Base-by-base conservation (phyloP, 2,888 invertebrate genomes). In the Leptopilina myrica region DNA sequence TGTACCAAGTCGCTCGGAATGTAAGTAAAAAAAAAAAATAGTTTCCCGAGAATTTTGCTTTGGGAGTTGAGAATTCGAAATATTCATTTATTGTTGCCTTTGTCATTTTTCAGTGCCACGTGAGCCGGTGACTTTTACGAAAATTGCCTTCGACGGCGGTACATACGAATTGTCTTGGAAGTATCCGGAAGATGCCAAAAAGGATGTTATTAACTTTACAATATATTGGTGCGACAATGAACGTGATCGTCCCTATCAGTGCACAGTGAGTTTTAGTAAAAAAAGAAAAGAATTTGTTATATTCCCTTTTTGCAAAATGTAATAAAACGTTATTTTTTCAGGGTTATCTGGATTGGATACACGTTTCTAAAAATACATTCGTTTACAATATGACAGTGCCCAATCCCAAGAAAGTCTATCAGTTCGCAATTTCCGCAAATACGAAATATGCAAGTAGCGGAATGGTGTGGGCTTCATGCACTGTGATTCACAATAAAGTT, bases 401-500 rank as follows among this genome's bases (percentile, higher is more conserved):
- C 82, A 92, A 92, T 82, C 93, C 94, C 77, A 92, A 92, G 80
- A 91, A 91, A 78, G 93, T 94, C 53, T 95, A 94, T 89, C 96
- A 94, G 87, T 96, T 97, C 93, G 97, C 97, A 1, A 96, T 97
- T 81, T 95, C 97, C 6, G 96, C 96, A 0, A 97, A 97, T 87
- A 94, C 94, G 64, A 91, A 92, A 0, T 90, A 90, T 5, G 93
- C 93, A 81, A 97, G 96, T 84, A 97, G 97, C 89, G 97, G 97
- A 1, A 96, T 97, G 95, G 93, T 95, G 12, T 97, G 97, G 97
- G 95, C 96, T 11, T 94, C 94, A 56, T 97, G 97, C 82, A 95
- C 95, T 83, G 94, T 94, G 83, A 93, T 92, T 33, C 91, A 92
- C 79, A 90, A 91, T 78, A 90, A 88, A 89, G 92, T 92, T 26